Percentiles rank a stretch among this genome's conserved stretches.
Evolutionary conservation across 2,797 vertebrate species (phyloP).

Genomic region (Pangasius mekongensis): DNA sequence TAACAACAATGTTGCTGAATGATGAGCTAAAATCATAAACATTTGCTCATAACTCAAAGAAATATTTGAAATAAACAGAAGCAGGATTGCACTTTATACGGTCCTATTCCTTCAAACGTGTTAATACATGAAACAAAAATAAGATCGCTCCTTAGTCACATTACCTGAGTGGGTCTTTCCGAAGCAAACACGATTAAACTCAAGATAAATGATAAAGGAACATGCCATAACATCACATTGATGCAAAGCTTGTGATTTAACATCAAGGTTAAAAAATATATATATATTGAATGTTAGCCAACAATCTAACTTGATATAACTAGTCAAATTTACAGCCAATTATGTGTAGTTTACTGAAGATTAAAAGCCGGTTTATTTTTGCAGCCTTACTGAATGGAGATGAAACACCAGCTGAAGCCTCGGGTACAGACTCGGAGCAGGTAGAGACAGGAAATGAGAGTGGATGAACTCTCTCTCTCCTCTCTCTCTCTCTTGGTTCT

Average conservation of each 20-base stretch:
- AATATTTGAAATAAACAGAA: too few species aligned
- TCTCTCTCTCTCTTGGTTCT: constrained; percentile 24
- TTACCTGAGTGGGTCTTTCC: not conserved
- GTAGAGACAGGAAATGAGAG: constrained; percentile 28
- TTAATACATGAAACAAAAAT: not conserved
- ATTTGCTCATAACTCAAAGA: too few species aligned
- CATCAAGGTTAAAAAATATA: not conserved
- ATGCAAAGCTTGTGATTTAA: not conserved
- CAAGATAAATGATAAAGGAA: not conserved
- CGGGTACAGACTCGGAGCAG: not conserved
- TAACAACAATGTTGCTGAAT: not conserved
- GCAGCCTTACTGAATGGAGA: constrained; percentile 17
- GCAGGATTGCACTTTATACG: not conserved
- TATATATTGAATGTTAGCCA: not conserved
- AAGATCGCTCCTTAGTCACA: not conserved
- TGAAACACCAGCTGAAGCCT: constrained; percentile 19
- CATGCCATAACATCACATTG: not conserved
- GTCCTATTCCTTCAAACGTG: not conserved
- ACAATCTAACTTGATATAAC: too few species aligned
- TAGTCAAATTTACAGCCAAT: not conserved
- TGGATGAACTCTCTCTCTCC: constrained; percentile 9
- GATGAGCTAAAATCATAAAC: not conserved
- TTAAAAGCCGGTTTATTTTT: constrained; percentile 1
- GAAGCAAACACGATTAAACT: not conserved
- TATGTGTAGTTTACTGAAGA: not conserved